A percentile compares a stretch with the other conserved stretches of the same genome.
phyloP scores from a whole-genome alignment of 2,888 invertebrate species.

The Ypsolopha scabrella region DNA sequence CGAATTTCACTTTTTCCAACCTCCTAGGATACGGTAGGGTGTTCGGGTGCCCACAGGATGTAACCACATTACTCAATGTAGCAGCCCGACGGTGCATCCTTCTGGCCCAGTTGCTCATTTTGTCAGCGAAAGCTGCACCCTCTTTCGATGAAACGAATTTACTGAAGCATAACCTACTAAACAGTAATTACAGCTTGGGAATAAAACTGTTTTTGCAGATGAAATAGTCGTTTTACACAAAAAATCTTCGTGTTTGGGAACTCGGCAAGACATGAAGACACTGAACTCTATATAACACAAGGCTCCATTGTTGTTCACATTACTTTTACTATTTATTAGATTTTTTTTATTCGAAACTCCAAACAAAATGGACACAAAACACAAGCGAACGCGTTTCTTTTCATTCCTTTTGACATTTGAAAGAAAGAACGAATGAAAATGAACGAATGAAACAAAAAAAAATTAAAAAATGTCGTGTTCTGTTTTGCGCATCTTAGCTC shows the following conservation, averaged over 20 bases:
- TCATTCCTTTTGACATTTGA: neutral
- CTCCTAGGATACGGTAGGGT: constrained; percentile 84
- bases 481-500: too few relatives aligned
- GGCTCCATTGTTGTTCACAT: neutral
- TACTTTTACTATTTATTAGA: neutral
- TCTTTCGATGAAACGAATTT: constrained; percentile 11
- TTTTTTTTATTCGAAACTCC: neutral
- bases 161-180: constrained; percentile 14
- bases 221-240: too few relatives aligned
- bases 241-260: neutral
- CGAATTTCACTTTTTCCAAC: constrained; percentile 95
- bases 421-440: neutral
- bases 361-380: constrained; percentile 4
- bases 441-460: too few relatives aligned
- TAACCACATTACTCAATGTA: constrained; percentile 90
- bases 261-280: neutral
- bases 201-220: neutral
- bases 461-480: too few relatives aligned
- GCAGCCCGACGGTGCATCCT: constrained; percentile 93
- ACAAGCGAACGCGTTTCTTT: constrained; percentile 2
- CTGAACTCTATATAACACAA: neutral
- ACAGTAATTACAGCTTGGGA: constrained; percentile 1
- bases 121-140: constrained; percentile 18
- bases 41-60: constrained; percentile 90
- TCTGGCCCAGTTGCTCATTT: constrained; percentile 93